Conservation (phyloP, 2,797 vertebrate genomes). For the Hydrolagus colliei region DNA sequence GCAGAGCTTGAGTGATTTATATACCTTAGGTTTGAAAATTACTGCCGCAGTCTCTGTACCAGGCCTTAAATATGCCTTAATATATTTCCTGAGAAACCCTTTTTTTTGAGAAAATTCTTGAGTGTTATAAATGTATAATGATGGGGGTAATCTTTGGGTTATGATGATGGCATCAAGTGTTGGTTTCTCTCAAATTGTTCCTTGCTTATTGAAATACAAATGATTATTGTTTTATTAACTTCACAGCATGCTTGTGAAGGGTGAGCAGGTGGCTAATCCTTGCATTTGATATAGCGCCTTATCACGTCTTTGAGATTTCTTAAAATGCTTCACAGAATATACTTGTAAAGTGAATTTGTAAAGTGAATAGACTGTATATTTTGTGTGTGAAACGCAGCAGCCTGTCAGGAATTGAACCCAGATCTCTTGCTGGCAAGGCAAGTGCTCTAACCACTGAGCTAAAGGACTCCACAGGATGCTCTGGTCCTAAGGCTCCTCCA, state of each 20-base stretch:
- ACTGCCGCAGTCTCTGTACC: neutral
- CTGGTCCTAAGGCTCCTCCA: too few species aligned
- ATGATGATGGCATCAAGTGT: neutral
- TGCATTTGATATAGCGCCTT: too few species aligned
- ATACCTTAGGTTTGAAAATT: neutral
- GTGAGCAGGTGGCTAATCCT: neutral
- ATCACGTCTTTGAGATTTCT: too few species aligned
- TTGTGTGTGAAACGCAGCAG: too few species aligned
- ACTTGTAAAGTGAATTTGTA: too few species aligned
- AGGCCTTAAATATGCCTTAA: neutral
- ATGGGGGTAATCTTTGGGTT: neutral
- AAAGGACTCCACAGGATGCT: too few species aligned
- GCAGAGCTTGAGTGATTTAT: neutral
- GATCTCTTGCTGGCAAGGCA: too few species aligned
- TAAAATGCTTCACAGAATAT: too few species aligned
- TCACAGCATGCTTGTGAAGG: neutral
- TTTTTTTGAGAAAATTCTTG: neutral
- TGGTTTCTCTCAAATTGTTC: neutral
- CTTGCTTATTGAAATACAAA: neutral
- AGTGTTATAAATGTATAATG: neutral
- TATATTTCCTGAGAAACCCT: neutral
- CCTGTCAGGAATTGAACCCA: too few species aligned
- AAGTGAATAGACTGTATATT: too few species aligned
- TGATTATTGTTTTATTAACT: neutral
- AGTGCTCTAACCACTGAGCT: too few species aligned